phyloP scores from a whole-genome alignment of 2,797 vertebrate genomes.

The Spinus olivaceus region DNA sequence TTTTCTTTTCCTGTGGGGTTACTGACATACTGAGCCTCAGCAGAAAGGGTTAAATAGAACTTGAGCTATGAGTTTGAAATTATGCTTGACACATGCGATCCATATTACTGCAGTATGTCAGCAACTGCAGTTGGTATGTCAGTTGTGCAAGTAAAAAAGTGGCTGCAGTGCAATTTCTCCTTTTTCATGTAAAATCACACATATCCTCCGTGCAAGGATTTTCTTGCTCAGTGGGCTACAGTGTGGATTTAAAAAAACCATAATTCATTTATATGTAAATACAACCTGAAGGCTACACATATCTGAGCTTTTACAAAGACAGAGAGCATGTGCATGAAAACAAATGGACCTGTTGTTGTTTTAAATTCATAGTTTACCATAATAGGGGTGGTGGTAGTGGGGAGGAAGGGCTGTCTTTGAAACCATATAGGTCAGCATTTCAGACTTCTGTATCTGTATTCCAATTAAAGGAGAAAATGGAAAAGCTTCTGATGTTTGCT shows the following conservation, averaged over 20 bases:
- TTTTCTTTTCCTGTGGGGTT: not conserved
- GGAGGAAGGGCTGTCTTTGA: not conserved
- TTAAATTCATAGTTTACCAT: slow-evolving; percentile 31
- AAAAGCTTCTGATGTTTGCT: slow-evolving; percentile 10
- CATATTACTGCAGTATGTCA: not conserved
- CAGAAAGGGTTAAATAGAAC: not conserved
- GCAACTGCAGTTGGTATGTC: not conserved
- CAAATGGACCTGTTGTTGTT: slow-evolving; percentile 19
- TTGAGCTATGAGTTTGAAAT: not conserved
- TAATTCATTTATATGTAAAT: slow-evolving; percentile 52
- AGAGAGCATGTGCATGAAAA: not conserved
- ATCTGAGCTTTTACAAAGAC: not conserved
- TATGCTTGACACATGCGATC: not conserved
- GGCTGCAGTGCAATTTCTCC: not conserved
- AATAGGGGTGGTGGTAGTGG: not conserved
- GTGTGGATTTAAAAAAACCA: not conserved
- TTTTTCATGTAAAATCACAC: not conserved
- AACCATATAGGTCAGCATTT: slow-evolving; percentile 29
- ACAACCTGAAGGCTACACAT: slow-evolving; percentile 3
- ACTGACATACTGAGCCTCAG: not conserved
- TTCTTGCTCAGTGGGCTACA: not conserved
- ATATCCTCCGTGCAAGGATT: not conserved
- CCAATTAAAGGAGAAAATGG: not conserved
- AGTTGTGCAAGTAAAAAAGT: slow-evolving; percentile 1
- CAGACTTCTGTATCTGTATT: not conserved